Conservation (phyloP, 2,113 vertebrate species). For the Cariama cristata region DNA sequence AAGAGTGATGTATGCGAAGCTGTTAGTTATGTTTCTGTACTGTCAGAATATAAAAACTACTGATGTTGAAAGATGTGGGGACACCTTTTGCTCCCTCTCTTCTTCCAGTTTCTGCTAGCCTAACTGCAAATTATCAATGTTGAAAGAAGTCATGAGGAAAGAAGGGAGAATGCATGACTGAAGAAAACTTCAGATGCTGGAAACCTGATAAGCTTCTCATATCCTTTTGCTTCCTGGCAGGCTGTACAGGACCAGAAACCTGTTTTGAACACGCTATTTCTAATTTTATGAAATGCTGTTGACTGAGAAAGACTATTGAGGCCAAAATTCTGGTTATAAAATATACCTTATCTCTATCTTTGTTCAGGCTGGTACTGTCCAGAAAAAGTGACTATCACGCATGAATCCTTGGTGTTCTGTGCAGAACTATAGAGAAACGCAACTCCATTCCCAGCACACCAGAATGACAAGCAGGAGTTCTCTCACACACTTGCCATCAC, state of each 20-base stretch:
- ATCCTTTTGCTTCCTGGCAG: background rate
- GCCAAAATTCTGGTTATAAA: background rate
- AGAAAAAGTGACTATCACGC: background rate
- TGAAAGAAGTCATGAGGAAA: constrained; percentile 17
- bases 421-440: rapidly evolving
- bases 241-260: background rate
- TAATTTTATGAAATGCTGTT: background rate
- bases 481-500: background rate
- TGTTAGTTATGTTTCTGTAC: background rate
- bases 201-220: constrained; percentile 10
- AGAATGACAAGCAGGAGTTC: background rate
- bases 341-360: background rate
- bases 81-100: background rate
- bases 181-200: background rate
- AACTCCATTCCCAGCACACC: background rate
- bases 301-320: background rate
- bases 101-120: background rate
- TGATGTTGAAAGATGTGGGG: background rate
- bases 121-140: background rate
- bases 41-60: background rate
- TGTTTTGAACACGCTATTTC: background rate
- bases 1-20: background rate
- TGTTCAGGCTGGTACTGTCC: background rate
- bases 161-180: background rate
- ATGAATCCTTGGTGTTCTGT: background rate